Percentiles rank a stretch among this genome's conserved stretches.
Evolutionary conservation across 2,888 invertebrate genomes (phyloP).

Genomic region (Nowickia ferox): DNA sequence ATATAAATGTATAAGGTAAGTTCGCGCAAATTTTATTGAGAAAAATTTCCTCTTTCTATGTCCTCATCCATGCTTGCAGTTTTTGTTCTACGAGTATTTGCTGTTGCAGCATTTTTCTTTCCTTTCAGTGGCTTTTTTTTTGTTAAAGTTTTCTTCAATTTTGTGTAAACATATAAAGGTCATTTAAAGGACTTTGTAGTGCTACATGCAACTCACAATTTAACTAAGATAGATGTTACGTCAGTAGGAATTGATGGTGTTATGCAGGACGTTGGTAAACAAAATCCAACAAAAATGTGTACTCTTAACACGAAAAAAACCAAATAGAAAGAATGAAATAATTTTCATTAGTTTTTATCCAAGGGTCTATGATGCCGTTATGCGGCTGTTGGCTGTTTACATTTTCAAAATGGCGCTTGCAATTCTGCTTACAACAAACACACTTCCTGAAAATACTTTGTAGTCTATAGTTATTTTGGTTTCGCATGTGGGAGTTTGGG

Average conservation of each 20-base stretch:
- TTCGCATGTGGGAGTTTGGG: slow-evolving; percentile 74
- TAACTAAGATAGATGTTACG: slow-evolving; percentile 79
- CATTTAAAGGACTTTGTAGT: slow-evolving; percentile 78
- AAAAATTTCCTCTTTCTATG: no score
- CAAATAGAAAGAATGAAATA: not conserved
- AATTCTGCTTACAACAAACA: slow-evolving; percentile 2
- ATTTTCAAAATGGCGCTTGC: slow-evolving; percentile 71
- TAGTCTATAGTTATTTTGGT: slow-evolving; percentile 35
- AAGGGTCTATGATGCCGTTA: slow-evolving; percentile 67
- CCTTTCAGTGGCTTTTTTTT: not conserved
- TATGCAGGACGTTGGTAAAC: slow-evolving; percentile 70
- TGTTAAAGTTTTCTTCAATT: not conserved
- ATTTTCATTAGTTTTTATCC: slow-evolving; percentile 62
- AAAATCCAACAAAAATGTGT: slow-evolving; percentile 12
- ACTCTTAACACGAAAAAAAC: slow-evolving; percentile 12
- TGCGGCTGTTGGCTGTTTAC: slow-evolving; percentile 71
- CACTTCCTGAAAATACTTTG: not conserved
- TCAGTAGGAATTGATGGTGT: slow-evolving; percentile 81
- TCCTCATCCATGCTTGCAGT: no score
- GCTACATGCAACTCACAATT: slow-evolving; percentile 9
- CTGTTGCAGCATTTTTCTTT: not conserved
- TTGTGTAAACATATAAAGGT: slow-evolving; percentile 75
- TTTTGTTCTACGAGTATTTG: not conserved
- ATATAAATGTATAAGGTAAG: no score
- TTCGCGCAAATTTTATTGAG: no score